These are phyloP conservation scores for Acrobasis repandana DNA, from an alignment of 2,888 invertebrate genomes.

Conservation along the genomic window DNA sequence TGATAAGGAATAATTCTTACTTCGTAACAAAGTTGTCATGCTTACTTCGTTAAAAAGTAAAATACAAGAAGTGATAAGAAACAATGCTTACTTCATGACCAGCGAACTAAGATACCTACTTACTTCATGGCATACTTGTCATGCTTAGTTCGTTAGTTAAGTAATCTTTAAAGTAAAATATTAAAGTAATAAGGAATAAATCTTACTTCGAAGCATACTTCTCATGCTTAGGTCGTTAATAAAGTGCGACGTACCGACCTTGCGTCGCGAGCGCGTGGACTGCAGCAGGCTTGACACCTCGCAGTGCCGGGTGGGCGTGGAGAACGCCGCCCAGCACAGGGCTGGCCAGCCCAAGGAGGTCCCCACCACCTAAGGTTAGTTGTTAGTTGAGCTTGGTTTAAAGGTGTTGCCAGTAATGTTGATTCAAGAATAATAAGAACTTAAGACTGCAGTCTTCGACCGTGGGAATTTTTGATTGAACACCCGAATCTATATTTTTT, in stretches of 20 bases:
- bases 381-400: constrained; percentile 31
- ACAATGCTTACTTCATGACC: too few species aligned
- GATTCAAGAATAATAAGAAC: background rate
- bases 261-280: constrained; percentile 76
- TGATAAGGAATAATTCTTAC: background rate
- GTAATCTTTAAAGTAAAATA: too few species aligned
- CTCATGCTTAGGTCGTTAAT: constrained; percentile 34
- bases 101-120: too few species aligned
- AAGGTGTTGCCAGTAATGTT: background rate
- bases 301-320: constrained; percentile 85
- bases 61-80: too few species aligned
- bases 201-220: constrained; percentile 10
- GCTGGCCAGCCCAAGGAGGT: constrained; percentile 73
- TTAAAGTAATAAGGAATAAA: background rate
- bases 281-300: constrained; percentile 84
- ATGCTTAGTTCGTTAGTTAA: too few species aligned
- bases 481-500: too few species aligned
- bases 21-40: background rate
- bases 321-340: constrained; percentile 72
- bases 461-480: too few species aligned
- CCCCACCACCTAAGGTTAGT: constrained; percentile 69
- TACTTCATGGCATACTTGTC: too few species aligned
- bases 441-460: too few species aligned
- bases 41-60: constrained; percentile 2
- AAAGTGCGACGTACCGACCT: constrained; percentile 77